These are phyloP conservation scores for Belonocnema kinseyi DNA, from an alignment of 1,140 invertebrate species.

Conservation along the genomic window DNA sequence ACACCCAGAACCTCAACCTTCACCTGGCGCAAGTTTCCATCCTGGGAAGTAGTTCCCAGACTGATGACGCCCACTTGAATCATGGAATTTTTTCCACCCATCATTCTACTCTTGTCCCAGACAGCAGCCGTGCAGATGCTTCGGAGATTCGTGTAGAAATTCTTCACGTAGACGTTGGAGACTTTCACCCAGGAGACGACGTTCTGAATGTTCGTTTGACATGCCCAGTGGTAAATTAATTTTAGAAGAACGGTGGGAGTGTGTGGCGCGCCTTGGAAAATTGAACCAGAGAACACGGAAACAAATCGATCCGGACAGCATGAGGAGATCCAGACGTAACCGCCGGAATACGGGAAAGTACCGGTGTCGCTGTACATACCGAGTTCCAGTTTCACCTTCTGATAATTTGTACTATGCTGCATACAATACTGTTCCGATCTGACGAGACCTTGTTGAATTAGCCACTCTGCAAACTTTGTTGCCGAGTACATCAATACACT, in stretches of 20 bases:
- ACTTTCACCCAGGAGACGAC: constrained; percentile 93
- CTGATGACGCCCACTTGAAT: constrained; percentile 89
- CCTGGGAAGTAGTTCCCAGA: constrained; percentile 90
- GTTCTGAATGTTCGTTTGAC: constrained; percentile 91
- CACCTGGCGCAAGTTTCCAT: constrained; percentile 85
- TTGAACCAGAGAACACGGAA: constrained; percentile 89
- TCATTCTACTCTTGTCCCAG: constrained; percentile 82
- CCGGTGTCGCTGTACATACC: constrained; percentile 89
- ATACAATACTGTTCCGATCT: constrained; percentile 85
- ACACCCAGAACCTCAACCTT: constrained; percentile 93
- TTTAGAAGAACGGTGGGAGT: constrained; percentile 88
- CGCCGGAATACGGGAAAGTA: constrained; percentile 90
- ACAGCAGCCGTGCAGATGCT: constrained; percentile 86
- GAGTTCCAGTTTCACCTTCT: constrained; percentile 82
- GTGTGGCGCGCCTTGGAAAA: constrained; percentile 89
- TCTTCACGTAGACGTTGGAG: constrained; percentile 84
- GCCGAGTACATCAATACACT: constrained; percentile 85
- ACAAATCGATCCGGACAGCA: constrained; percentile 89
- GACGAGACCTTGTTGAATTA: constrained; percentile 89
- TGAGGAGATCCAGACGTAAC: constrained; percentile 92
- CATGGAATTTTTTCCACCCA: constrained; percentile 80
- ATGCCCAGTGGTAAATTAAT: constrained; percentile 92
- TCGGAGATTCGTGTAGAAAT: constrained; percentile 86
- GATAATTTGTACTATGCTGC: constrained; percentile 75
- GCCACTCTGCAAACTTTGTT: constrained; percentile 91